Conservation (phyloP, 2,888 invertebrate species). For the Lordiphosa andalusiaca region DNA sequence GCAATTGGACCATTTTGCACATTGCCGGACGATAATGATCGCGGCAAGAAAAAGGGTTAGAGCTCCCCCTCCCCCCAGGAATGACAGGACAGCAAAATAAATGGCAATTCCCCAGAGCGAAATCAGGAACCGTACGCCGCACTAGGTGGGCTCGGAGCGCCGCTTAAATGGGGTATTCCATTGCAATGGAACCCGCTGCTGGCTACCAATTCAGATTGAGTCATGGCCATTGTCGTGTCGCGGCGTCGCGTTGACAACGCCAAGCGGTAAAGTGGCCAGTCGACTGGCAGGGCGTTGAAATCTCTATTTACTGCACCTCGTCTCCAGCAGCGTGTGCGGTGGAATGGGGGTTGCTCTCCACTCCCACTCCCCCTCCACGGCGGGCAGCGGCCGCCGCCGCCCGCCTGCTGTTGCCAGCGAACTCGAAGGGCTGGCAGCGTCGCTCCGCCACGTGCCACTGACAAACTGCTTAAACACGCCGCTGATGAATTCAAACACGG, state of each 20-base stretch:
- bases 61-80: too few species aligned
- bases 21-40: not conserved
- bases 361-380: conserved; percentile 18
- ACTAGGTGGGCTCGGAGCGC: not conserved
- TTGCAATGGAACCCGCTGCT: not conserved
- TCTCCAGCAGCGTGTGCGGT: conserved; percentile 27
- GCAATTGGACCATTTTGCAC: conserved; percentile 4
- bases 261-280: conserved; percentile 41
- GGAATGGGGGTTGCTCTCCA: conserved; percentile 30
- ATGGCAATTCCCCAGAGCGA: conserved; percentile 31
- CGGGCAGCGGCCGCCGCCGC: conserved; percentile 22
- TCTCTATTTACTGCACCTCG: conserved; percentile 75
- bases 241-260: conserved; percentile 41
- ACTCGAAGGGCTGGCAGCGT: conserved; percentile 56
- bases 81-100: conserved; percentile 10
- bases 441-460: conserved; percentile 65
- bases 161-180: conserved; percentile 1
- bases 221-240: conserved; percentile 9
- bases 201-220: conserved; percentile 15
- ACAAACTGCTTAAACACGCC: conserved; percentile 73
- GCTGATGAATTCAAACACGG: conserved; percentile 64
- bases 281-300: conserved; percentile 68
- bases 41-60: conserved; percentile 28
- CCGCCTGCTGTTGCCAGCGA: conserved; percentile 70
- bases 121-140: conserved; percentile 14